Evolutionary conservation across 2,113 vertebrate genomes (phyloP), one percentile per base, ranked within the genome.

Genomic region (Phainopepla nitens): DNA sequence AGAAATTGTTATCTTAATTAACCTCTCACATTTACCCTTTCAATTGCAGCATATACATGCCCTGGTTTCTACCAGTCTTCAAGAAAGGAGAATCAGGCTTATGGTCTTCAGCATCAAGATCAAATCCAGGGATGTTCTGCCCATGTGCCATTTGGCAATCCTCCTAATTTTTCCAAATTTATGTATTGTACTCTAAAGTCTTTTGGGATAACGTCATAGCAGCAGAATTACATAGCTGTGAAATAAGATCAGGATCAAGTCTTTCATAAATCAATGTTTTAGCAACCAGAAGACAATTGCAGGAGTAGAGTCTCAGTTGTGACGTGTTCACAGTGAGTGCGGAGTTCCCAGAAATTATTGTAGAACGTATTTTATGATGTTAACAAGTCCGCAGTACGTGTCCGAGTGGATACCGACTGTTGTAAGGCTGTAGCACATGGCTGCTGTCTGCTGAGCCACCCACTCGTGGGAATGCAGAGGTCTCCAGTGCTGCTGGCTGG

Each of bases 321-420:
- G 27, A 33, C 18, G 0, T 4, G 12, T 44, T 81, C 2, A 0
- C 15, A 62, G 41, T 4, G 20, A 89, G 73, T 72, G 73, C 18
- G 58, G 82, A 72, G 35, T 66, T 94, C 68, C 73, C 51, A 49
- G 50, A 85, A 85, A 73, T 64, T 44, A 54, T 4, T 24, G 15
- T 22, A 60, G 49, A 80, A 36, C 6, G 39, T 25, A 15, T 75
- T 83, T 91, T 75, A 70, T 42, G 41, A 44, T 27, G 58, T 70
- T 83, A 73, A 73, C 54, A 86, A 21, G 66, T 91, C 78, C 2
- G 2, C 76, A 80, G 76, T 35, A 50, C 24, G 49, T 86, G 53
- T 58, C 70, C 0, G 0, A 3, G 2, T 21, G 70, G 60, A 19
- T 31, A 21, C 14, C 3, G 4, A 3, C 7, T 51, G 53, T 0